Evolutionary conservation across 2,888 invertebrate species (phyloP), one percentile per base, ranked within the genome.

Genomic region (Ichneumoninae sp.): DNA sequence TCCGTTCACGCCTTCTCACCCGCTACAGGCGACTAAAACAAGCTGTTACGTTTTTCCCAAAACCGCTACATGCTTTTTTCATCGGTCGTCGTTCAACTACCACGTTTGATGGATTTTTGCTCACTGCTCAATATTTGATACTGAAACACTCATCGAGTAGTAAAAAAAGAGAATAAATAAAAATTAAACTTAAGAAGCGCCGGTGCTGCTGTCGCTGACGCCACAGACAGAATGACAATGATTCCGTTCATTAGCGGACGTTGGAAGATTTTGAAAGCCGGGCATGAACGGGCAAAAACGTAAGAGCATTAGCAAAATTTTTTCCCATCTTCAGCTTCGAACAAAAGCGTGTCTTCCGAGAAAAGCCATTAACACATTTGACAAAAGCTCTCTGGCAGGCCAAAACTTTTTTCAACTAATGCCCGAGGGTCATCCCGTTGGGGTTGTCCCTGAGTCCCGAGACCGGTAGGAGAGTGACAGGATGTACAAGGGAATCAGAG

Each of bases 291-390:
- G 44, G 16, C 16, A 47, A 47, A 16, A 16, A 47, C 40, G 44
- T 47, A 47, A 47, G 16, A 47, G 44, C 44, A 47, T 47, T 16
- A 47, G 16, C 44, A 47, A 47, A 47, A 47, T 47, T 47, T 47
- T 16, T 47, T 33, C 50, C 19, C 26, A 16, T 50, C 50, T 50
- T 74, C 62, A 54, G 19, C 62, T 33, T 47, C 26, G 44, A 44
- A 72, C 47, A 33, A 50, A 74, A 74, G 44, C 19, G 33, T 33
- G 57, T 30, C 5, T 47, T 40, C n/a, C 19, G 62, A 19, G n/a
- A 13, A 72, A 72, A 60, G 26, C 44, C 72, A 60, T 72, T 60
- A 72, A 47, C 60, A 60, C 60, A n/a, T 72, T 44, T 44, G 60
- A 44, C 72, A 60, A 72, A 60, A 72, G 72, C 72, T 44, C 60